Percentiles rank a stretch among this genome's conserved stretches.
Evolutionary conservation across 2,797 vertebrate species (phyloP).

Genomic region (Rhinogobio ventralis): DNA sequence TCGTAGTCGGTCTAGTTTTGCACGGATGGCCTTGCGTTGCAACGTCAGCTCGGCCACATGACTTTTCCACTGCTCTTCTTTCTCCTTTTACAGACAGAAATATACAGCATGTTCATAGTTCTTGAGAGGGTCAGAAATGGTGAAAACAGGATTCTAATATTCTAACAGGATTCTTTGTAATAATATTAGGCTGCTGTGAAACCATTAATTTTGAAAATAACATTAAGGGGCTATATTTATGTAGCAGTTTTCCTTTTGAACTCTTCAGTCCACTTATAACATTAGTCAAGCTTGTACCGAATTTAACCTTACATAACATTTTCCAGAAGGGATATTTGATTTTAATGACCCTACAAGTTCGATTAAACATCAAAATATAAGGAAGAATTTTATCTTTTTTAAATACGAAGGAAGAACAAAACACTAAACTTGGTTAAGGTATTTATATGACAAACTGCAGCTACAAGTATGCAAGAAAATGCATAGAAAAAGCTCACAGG

Average conservation of each 20-base stretch:
- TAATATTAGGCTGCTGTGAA: constrained; percentile 1
- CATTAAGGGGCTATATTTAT: constrained; percentile 7
- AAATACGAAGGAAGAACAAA: not conserved
- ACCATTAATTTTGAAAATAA: not conserved
- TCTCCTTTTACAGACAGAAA: constrained; percentile 67
- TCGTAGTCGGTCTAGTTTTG: constrained; percentile 71
- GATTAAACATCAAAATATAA: not conserved
- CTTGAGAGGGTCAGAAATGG: constrained; percentile 1
- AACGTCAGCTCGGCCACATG: constrained; percentile 69
- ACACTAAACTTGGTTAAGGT: not conserved
- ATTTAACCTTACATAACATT: constrained; percentile 8
- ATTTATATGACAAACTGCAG: not conserved
- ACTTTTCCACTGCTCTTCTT: constrained; percentile 72
- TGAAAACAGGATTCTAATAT: constrained; percentile 32
- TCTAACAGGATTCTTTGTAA: too few relatives aligned
- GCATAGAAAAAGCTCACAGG: not conserved
- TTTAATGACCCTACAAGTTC: not conserved
- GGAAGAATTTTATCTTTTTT: not conserved
- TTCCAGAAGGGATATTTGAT: not conserved
- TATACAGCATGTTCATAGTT: constrained; percentile 20
- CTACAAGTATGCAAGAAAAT: not conserved
- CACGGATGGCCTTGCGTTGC: constrained; percentile 69
- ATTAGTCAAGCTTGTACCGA: constrained; percentile 9
- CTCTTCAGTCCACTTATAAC: not conserved
- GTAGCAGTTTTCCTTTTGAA: not conserved